Evolutionary conservation across 2,113 vertebrate species (phyloP).

Genomic region (Protobothrops mucrosquamatus): DNA sequence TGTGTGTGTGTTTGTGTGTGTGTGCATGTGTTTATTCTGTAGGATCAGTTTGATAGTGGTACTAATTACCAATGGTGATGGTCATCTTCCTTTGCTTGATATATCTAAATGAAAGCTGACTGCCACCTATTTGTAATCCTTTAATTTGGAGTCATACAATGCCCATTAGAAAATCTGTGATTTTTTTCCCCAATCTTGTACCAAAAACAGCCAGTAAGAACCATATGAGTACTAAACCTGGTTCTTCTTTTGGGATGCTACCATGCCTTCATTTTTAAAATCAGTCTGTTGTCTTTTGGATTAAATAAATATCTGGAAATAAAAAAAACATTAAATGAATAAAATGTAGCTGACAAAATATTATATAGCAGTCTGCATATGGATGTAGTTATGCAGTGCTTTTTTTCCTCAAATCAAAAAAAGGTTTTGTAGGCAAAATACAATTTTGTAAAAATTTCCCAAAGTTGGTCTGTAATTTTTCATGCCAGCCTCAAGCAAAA

Average conservation of each 20-base stretch:
- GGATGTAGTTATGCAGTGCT: conserved; percentile 5
- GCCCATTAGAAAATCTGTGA: neutral
- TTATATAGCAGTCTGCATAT: neutral
- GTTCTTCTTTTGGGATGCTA: neutral
- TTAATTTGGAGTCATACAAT: neutral
- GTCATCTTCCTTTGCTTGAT: neutral
- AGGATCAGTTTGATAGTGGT: neutral
- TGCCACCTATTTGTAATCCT: neutral
- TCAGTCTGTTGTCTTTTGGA: neutral
- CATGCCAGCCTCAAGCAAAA: neutral
- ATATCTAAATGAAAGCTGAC: neutral
- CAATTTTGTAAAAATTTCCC: neutral
- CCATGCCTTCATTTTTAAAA: neutral
- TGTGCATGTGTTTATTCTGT: neutral
- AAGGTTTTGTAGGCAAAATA: conserved; percentile 16
- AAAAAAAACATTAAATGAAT: neutral
- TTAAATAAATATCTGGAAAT: neutral
- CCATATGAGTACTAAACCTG: neutral
- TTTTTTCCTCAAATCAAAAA: conserved; percentile 23
- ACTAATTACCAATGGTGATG: neutral
- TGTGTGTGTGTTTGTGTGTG: neutral
- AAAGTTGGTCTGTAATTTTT: conserved; percentile 15
- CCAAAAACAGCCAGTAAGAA: neutral
- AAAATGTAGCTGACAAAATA: neutral
- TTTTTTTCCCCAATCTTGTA: neutral